phyloP scores from a whole-genome alignment of 2,888 invertebrate genomes.

The Synanthedon myopaeformis region DNA sequence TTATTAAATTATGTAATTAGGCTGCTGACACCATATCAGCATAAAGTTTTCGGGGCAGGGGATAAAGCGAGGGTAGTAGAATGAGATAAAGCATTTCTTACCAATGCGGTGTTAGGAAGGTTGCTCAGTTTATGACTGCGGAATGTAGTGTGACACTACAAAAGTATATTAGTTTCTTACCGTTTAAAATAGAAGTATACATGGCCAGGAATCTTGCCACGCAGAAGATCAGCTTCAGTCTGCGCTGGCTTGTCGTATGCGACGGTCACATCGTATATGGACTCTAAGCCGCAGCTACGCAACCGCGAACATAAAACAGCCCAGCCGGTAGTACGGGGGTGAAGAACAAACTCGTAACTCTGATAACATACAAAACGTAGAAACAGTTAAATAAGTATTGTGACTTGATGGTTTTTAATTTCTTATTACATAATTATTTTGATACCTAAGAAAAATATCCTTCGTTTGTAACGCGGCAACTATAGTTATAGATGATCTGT shows the following conservation, averaged over 20 bases:
- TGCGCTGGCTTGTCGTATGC: slow-evolving; percentile 84
- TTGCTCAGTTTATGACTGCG: no score
- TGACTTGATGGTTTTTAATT: not conserved
- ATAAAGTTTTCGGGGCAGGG: no score
- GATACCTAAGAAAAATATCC: no score
- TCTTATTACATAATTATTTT: not conserved
- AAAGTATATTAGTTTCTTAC: slow-evolving; percentile 26
- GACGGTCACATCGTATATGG: slow-evolving; percentile 89
- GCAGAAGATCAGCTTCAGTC: slow-evolving; percentile 77
- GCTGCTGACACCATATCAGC: no score
- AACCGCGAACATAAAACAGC: slow-evolving; percentile 70
- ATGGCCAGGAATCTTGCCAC: slow-evolving; percentile 78
- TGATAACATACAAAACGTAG: slow-evolving; percentile 14
- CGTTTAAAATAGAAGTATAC: slow-evolving; percentile 82
- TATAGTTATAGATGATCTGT: no score
- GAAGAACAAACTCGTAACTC: slow-evolving; percentile 80
- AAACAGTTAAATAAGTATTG: not conserved
- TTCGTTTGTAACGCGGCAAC: no score
- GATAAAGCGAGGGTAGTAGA: no score
- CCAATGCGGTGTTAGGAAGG: no score
- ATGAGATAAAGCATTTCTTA: no score
- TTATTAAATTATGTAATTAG: no score
- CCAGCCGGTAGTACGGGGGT: slow-evolving; percentile 89
- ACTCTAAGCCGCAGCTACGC: slow-evolving; percentile 73
- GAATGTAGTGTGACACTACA: no score